Conservation (phyloP, 2,888 invertebrate genomes). For the Myopa tessellatipennis region DNA sequence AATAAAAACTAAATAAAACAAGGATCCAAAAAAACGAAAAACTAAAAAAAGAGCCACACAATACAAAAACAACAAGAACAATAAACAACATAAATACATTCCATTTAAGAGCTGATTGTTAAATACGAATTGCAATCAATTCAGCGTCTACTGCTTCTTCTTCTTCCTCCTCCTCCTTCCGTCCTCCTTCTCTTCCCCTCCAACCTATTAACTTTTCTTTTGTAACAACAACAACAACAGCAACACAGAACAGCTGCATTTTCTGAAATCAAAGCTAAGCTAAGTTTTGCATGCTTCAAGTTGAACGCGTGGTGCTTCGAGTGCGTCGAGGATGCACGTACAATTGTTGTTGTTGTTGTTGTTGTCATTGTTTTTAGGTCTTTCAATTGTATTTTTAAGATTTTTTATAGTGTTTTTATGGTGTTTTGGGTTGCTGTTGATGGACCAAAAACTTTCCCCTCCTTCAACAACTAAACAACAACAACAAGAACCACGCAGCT, state of each 20-base stretch:
- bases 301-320: no score
- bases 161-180: no score
- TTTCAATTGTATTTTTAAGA: not conserved
- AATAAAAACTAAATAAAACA: not conserved
- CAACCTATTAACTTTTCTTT: not conserved
- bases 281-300: not conserved
- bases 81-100: not conserved
- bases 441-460: not conserved
- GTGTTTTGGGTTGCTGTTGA: not conserved
- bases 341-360: no score
- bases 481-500: not conserved
- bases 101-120: not conserved
- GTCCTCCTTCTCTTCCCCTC: no score
- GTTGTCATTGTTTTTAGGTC: not conserved
- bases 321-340: not conserved
- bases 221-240: conserved; percentile 1
- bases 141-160: not conserved
- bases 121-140: not conserved
- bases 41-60: not conserved
- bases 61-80: not conserved
- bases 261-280: not conserved
- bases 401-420: not conserved
- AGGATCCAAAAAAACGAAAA: not conserved
- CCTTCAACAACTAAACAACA: no score
- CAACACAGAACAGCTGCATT: conserved; percentile 1